Conservation (phyloP, 2,888 invertebrate species). For the Scrobipalpa atriplicella region DNA sequence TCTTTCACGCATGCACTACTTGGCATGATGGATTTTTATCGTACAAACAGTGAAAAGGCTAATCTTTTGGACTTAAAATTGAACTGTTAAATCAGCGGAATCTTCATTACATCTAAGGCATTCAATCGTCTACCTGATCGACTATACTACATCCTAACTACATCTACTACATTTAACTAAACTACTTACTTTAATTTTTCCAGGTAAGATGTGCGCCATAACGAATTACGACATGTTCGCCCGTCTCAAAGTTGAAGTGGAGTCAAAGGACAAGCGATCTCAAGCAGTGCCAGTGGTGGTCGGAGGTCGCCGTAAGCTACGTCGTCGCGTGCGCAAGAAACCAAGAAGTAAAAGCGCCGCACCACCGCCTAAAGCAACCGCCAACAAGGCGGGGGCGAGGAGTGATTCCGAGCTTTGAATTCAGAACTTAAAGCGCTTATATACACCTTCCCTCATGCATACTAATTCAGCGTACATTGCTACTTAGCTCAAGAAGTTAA, state of each 20-base stretch:
- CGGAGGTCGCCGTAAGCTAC: conserved; percentile 59
- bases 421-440: background rate
- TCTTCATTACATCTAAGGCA: too few relatives aligned
- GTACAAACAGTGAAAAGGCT: too few relatives aligned
- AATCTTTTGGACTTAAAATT: too few relatives aligned
- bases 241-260: conserved; percentile 70
- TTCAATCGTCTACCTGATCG: background rate
- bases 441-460: too few relatives aligned
- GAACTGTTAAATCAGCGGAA: too few relatives aligned
- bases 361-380: conserved; percentile 53
- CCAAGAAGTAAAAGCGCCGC: conserved; percentile 74
- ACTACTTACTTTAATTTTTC: conserved; percentile 22
- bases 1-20: background rate
- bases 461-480: too few relatives aligned
- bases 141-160: background rate
- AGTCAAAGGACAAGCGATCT: conserved; percentile 63
- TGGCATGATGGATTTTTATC: too few relatives aligned
- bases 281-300: conserved; percentile 49
- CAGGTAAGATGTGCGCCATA: conserved; percentile 77
- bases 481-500: too few relatives aligned
- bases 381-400: conserved; percentile 67
- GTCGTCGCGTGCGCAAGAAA: conserved; percentile 61
- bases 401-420: conserved; percentile 73
- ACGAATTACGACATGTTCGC: conserved; percentile 80
- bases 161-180: background rate